Evolutionary conservation across 2,888 invertebrate species (phyloP).

Genomic region (Hypena proboscidalis): DNA sequence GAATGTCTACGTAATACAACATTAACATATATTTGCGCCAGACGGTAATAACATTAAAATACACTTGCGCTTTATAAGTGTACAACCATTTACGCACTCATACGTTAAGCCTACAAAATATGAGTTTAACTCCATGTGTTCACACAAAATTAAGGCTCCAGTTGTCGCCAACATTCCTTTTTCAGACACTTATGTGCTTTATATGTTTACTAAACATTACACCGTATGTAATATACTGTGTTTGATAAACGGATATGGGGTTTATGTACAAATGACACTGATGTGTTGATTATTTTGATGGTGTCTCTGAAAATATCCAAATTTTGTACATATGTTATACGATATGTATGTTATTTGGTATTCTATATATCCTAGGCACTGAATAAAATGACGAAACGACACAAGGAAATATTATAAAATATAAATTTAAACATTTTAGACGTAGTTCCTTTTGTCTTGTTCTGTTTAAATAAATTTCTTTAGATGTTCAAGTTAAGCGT

Average conservation of each 20-base stretch:
- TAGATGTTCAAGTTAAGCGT: no score
- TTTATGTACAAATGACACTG: slow-evolving; percentile 48
- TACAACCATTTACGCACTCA: background rate
- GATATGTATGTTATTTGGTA: no score
- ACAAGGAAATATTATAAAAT: no score
- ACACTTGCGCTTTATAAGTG: background rate
- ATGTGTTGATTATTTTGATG: slow-evolving; percentile 57
- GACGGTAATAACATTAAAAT: slow-evolving; percentile 1
- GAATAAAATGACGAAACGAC: no score
- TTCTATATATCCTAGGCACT: slow-evolving; percentile 7
- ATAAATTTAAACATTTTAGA: no score
- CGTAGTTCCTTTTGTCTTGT: no score
- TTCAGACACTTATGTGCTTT: slow-evolving; percentile 44
- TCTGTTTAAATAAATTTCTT: no score
- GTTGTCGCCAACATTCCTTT: slow-evolving; percentile 27
- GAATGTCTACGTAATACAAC: no score
- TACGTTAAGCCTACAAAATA: slow-evolving; percentile 3
- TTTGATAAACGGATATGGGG: slow-evolving; percentile 52
- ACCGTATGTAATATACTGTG: no score
- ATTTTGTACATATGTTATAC: no score
- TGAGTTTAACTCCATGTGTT: slow-evolving; percentile 15
- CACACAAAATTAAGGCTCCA: slow-evolving; percentile 28
- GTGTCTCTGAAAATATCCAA: no score
- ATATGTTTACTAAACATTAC: slow-evolving; percentile 57
- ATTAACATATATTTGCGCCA: no score